Conservation (phyloP, 2,113 vertebrate species). For the Suncus etruscus region DNA sequence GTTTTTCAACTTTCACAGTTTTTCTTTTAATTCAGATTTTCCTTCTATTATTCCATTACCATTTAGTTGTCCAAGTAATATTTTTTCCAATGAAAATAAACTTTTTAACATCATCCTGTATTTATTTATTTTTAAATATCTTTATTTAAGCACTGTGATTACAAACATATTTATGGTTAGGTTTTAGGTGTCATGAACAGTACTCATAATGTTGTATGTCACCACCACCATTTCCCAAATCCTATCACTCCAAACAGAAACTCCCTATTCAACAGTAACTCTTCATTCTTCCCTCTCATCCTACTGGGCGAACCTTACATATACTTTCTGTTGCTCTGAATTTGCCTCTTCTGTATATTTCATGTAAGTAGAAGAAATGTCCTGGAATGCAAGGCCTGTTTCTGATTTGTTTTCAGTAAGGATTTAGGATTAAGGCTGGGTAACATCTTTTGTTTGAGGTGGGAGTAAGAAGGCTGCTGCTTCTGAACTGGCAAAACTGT, state of each 20-base stretch:
- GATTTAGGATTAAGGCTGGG: not conserved
- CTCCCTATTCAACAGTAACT: not conserved
- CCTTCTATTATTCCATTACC: too few species aligned
- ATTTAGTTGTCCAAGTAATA: too few species aligned
- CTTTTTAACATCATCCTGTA: too few species aligned
- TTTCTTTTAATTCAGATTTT: too few species aligned
- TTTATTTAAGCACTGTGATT: not conserved
- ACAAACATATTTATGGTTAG: not conserved
- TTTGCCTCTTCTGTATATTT: not conserved
- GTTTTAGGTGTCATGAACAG: not conserved
- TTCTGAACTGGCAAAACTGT: not conserved
- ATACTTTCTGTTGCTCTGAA: not conserved
- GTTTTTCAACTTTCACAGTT: too few species aligned
- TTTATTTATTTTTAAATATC: not conserved
- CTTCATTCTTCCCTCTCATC: not conserved
- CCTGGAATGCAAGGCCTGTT: too few species aligned
- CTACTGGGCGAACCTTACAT: not conserved
- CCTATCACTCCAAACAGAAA: not conserved
- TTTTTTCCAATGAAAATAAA: too few species aligned
- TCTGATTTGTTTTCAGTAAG: constrained; percentile 42
- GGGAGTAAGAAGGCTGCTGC: not conserved
- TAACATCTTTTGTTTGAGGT: not conserved
- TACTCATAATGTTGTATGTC: not conserved
- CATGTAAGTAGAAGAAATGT: not conserved
- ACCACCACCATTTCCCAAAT: not conserved